Evolutionary conservation across 2,888 invertebrate genomes (phyloP).

Genomic region (Tinea semifulvella): DNA sequence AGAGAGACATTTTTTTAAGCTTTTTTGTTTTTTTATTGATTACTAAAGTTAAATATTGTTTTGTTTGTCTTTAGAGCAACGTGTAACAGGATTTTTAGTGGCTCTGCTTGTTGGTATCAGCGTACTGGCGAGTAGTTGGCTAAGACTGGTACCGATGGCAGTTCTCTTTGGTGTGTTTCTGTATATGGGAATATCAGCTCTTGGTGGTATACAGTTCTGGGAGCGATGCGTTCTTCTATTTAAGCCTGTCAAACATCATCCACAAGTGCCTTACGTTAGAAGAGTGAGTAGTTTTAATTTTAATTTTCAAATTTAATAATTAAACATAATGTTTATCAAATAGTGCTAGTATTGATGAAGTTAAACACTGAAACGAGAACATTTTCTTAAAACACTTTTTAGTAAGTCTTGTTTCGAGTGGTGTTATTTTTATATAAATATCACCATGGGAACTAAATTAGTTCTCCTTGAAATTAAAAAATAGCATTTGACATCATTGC

Average conservation of each 20-base stretch:
- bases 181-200: constrained; percentile 95
- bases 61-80: constrained; percentile 72
- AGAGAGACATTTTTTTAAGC: no score
- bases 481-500: no score
- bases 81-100: constrained; percentile 83
- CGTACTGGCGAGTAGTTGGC: constrained; percentile 81
- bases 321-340: no score
- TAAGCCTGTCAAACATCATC: constrained; percentile 96
- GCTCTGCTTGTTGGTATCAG: constrained; percentile 84
- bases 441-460: no score
- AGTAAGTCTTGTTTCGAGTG: no score
- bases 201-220: constrained; percentile 93
- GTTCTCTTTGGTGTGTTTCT: constrained; percentile 97
- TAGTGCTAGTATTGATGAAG: no score
- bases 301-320: no score
- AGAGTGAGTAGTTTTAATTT: constrained; percentile 72
- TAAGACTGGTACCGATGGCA: constrained; percentile 91
- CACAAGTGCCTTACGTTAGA: constrained; percentile 87
- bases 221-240: constrained; percentile 88
- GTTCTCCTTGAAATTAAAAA: no score
- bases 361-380: no score
- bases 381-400: no score
- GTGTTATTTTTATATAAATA: no score
- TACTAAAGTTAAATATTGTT: background rate
- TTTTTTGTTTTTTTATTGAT: no score